Base-by-base conservation (phyloP, 2,113 vertebrate species). In the Psittacula cyanocephala region DNA sequence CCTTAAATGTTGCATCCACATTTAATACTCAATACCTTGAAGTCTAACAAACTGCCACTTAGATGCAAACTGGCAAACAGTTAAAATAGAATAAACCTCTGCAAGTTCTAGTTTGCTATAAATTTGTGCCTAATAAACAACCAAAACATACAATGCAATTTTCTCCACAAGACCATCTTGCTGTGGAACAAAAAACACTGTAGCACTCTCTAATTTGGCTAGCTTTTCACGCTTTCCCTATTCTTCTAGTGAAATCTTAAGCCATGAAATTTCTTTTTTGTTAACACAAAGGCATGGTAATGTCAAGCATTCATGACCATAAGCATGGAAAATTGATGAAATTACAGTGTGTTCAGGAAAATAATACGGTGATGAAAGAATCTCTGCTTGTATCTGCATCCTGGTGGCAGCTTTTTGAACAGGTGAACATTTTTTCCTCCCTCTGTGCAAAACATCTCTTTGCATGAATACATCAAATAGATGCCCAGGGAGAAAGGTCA, bases 241-340 rank as follows among this genome's bases (percentile, higher is more conserved):
- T 92, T 93, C 96, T 98, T 97, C 96, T 81, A 92, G 97, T 80
- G 94, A 96, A 98, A 98, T 93, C 85, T 95, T 81, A 60, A 98
- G 97, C 97, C 98, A 98, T 98, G 98, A 98, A 98, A 99, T 98
- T 97, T 97, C 97, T 97, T 97, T 97, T 98, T 98, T 98, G 98
- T 98, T 97, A 98, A 98, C 37, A 79, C 97, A 98, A 98, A 98
- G 98, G 98, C 98, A 98, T 98, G 98, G 98, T 98, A 98, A 98
- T 98, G 98, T 96, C 98, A 98, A 97, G 97, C 94, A 94, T 98
- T 98, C 96, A 97, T 90, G 97, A 94, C 97, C 94, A 91, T 97
- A 97, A 97, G 97, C 98, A 97, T 98, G 97, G 97, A 98, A 98
- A 98, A 98, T 98, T 97, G 98, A 97, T 98, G 97, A 98, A 98